Conservation (phyloP, 2,113 vertebrate species). For the Pycnonotus jocosus region DNA sequence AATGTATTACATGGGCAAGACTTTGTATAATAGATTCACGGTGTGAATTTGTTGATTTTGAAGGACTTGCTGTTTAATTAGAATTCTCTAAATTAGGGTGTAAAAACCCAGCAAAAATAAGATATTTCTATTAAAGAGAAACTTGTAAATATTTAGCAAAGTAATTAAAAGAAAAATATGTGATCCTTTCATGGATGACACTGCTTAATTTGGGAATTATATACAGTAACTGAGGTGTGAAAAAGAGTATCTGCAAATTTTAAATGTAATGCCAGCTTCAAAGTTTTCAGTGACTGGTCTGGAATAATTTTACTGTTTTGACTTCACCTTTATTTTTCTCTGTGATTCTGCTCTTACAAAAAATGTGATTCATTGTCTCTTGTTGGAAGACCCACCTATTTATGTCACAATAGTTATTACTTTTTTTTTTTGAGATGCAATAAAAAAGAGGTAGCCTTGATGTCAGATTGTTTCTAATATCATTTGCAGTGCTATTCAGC, state of each 20-base stretch:
- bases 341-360: background rate
- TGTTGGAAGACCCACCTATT: background rate
- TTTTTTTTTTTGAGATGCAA: conserved; percentile 18
- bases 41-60: background rate
- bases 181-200: background rate
- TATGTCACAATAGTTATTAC: conserved; percentile 12
- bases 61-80: background rate
- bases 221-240: background rate
- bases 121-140: background rate
- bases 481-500: background rate
- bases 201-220: background rate
- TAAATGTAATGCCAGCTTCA: background rate
- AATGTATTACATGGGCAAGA: background rate
- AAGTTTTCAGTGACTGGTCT: background rate
- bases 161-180: background rate
- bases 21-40: background rate
- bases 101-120: background rate
- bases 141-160: background rate
- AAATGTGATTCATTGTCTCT: background rate
- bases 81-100: background rate
- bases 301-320: background rate
- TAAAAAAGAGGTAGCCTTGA: background rate
- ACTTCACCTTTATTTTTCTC: background rate
- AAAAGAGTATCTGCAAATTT: background rate
- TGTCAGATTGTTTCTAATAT: background rate